Evolutionary conservation across 2,888 invertebrate genomes (phyloP).

Genomic region (Cantharis lateralis): DNA sequence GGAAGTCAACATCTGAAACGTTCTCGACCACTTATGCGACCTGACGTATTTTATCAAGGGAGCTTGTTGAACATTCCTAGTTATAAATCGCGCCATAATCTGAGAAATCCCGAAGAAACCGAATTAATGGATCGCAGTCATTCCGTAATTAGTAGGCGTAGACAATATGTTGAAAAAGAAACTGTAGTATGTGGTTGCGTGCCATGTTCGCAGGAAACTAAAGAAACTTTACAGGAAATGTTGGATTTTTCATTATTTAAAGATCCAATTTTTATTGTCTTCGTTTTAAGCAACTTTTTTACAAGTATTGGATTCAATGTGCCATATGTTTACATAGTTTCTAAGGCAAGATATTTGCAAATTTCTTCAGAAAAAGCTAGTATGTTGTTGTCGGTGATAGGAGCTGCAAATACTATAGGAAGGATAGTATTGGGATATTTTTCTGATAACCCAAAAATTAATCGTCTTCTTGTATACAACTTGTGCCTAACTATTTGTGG

Average conservation of each 20-base stretch:
- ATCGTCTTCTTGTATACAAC: slow-evolving; percentile 90
- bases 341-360: slow-evolving; percentile 68
- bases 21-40: slow-evolving; percentile 77
- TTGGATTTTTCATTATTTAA: slow-evolving; percentile 82
- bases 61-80: slow-evolving; percentile 60
- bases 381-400: slow-evolving; percentile 78
- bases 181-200: slow-evolving; percentile 55
- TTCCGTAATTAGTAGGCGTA: slow-evolving; percentile 34
- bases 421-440: slow-evolving; percentile 86
- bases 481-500: slow-evolving; percentile 87
- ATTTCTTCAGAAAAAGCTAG: slow-evolving; percentile 65
- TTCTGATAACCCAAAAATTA: slow-evolving; percentile 88
- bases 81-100: slow-evolving; percentile 46
- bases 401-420: slow-evolving; percentile 87
- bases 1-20: slow-evolving; percentile 58
- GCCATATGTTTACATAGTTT: slow-evolving; percentile 86
- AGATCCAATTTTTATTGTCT: slow-evolving; percentile 87
- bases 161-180: slow-evolving; percentile 26
- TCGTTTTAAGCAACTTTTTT: slow-evolving; percentile 91
- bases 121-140: slow-evolving; percentile 40
- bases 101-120: slow-evolving; percentile 41
- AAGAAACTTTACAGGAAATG: slow-evolving; percentile 77
- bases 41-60: slow-evolving; percentile 89
- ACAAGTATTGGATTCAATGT: slow-evolving; percentile 95
- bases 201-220: slow-evolving; percentile 71